Base-by-base conservation (phyloP, 2,113 vertebrate species). In the Mionectes macconnelli region DNA sequence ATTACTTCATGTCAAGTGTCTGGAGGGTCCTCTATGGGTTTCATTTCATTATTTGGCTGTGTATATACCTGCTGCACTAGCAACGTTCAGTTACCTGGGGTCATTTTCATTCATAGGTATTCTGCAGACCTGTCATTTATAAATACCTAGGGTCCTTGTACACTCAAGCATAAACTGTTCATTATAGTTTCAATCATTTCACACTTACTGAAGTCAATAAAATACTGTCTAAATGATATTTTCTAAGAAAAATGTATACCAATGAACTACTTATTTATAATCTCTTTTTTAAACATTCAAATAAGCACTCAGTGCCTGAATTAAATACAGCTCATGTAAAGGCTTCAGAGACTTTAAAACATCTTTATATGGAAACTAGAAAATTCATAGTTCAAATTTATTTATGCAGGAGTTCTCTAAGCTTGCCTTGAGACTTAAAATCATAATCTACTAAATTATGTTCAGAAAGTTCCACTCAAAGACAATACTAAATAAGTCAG, bases 51-150 rank as follows among this genome's bases (percentile, higher is more conserved):
- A 96, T 96, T 96, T 94, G 73, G 74, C 70, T 96, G 37, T 75
- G 81, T 94, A 91, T 79, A 85, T 79, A 91, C 82, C 91, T 97
- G 75, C 70, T 95, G 68, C 81, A 84, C 91, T 59, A 96, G 77
- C 91, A 82, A 50, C 77, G 42, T 95, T 95, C 88, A 93, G 82
- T 92, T 97, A 98, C 88, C 93, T 94, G 89, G 94, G 93, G 93
- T 98, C 95, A 97, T 98, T 97, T 97, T 96, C 94, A 96, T 96
- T 97, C 97, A 97, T 50, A 89, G 87, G 25, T 95, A 92, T 97
- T 96, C 93, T 95, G 95, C 86, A 98, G 77, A 93, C 55, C 74
- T 97, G 93, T 84, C 94, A 94, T 95, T 92, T 97, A 91, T 96
- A 97, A 98, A 94, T 87, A 95, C 75, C 95, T 82, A 50, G 70